Evolutionary conservation across 2,888 invertebrate species (phyloP), one percentile per base, ranked within the genome.

Genomic region (Brassicogethes aeneus): DNA sequence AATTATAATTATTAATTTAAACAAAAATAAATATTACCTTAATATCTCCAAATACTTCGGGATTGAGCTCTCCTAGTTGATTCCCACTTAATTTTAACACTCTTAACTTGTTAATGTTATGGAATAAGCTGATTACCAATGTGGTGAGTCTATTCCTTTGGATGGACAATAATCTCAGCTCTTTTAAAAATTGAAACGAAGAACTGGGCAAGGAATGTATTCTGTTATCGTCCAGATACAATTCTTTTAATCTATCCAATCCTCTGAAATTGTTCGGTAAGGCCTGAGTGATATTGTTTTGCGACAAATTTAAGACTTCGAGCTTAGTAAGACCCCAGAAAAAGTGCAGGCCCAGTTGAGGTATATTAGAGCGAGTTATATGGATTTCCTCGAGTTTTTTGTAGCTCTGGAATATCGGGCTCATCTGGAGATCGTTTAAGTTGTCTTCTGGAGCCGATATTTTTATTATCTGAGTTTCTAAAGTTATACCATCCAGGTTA

Each of bases 151-250:
- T 72, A 63, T 84, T 87, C 57, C 79, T 71, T 33, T 82, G 75
- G 50, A 86, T 70, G 52, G 77, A 77, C 53, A 86, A 69, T 38
- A 74, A 73, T 54, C 72, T 75, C 53, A 89, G 68, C 48, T 82
- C 79, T 16, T 44, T 50, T 36, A 54, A 23, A 61, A 82, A 75
- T 42, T 79, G 72, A 63, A 89, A 89, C 7, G 82, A 80, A 47
- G 82, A 85, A 56, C 85, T 87, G 16, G 85, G 82, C 73, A 86
- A 78, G 49, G 81, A 79, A 53, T 79, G 75, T 51, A 89, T 87
- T 56, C 78, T 72, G 66, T 89, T 89, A 58, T 84, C 77, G 53
- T 85, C 82, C 51, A 89, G 73, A 65, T 82, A 74, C 50, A 89
- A 69, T 47, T 80, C 79, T 36, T 76, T 75, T 41, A 89, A 71